Percentiles rank a stretch among this genome's conserved stretches.
Conservation (phyloP, 1,140 invertebrate genomes). For the Drosophila truncata region DNA sequence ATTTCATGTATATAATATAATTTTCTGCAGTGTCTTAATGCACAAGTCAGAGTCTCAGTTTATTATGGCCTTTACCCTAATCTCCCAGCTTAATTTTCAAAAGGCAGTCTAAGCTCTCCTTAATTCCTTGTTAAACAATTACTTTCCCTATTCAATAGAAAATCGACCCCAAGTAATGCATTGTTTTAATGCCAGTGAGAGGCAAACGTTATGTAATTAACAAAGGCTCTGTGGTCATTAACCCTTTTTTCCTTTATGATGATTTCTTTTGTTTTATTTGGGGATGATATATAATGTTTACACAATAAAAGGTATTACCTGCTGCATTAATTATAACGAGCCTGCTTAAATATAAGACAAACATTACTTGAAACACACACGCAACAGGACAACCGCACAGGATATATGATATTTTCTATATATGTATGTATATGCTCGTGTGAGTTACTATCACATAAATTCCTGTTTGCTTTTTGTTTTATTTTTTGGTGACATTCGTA, state of each 20-base stretch:
- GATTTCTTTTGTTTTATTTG: constrained; percentile 5
- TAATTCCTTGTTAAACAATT: constrained; percentile 7
- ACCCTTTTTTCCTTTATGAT: background rate
- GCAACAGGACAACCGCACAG: background rate
- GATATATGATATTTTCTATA: too few relatives aligned
- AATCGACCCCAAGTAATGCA: background rate
- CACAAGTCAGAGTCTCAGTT: accelerated
- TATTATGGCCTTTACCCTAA: background rate
- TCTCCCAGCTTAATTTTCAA: background rate
- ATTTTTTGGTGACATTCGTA: constrained; percentile 40
- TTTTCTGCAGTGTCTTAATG: background rate
- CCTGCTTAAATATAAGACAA: constrained; percentile 12
- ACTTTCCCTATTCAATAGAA: background rate
- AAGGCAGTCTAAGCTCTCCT: background rate
- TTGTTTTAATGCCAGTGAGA: background rate
- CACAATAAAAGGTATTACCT: constrained; percentile 14
- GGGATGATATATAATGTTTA: background rate
- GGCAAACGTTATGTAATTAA: constrained; percentile 6
- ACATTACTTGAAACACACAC: constrained; percentile 5
- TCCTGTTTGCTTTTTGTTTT: constrained; percentile 19
- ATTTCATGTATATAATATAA: background rate
- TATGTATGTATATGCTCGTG: background rate
- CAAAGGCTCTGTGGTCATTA: background rate
- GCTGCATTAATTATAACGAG: constrained; percentile 18
- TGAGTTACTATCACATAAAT: constrained; percentile 8